Evolutionary conservation across 37 sponge, comb jelly and placozoan species (phyloP).

Genomic region (Tethya wilhelma): DNA sequence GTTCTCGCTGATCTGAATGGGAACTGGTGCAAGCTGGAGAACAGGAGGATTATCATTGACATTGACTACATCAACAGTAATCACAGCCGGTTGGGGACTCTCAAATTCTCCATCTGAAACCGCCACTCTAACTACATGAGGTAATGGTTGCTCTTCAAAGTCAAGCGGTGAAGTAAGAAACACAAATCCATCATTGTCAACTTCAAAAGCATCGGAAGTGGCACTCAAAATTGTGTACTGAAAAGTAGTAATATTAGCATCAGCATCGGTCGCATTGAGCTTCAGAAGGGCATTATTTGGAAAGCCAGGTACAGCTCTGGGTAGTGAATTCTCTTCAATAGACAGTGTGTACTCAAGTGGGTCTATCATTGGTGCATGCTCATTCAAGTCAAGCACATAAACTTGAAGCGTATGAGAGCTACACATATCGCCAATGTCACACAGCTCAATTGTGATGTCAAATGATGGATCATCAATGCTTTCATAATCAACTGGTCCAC

Average conservation of each 20-base stretch:
- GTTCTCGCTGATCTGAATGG: conserved; percentile 19
- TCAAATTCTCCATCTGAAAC: conserved; percentile 37
- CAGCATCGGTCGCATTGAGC: conserved; percentile 7
- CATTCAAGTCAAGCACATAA: conserved; percentile 24
- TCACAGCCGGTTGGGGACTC: conserved; percentile 24
- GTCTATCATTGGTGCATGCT: conserved; percentile 38
- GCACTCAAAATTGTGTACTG: conserved; percentile 7
- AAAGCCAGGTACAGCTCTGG: neutral
- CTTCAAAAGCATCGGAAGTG: conserved; percentile 28
- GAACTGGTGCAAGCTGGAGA: neutral
- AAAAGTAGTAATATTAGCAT: neutral
- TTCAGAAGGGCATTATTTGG: conserved; percentile 44
- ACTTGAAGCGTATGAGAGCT: conserved; percentile 13
- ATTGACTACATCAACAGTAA: conserved; percentile 52
- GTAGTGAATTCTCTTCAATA: conserved; percentile 28
- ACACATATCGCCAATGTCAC: conserved; percentile 55
- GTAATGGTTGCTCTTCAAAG: conserved; percentile 24
- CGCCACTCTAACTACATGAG: conserved; percentile 4
- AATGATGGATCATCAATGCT: neutral
- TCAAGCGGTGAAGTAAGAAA: conserved; percentile 39
- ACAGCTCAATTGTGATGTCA: conserved; percentile 42
- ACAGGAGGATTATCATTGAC: conserved; percentile 69
- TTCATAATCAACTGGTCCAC: conserved; percentile 38
- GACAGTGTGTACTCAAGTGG: conserved; percentile 11
- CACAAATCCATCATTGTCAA: conserved; percentile 38